Evolutionary conservation across 2,888 invertebrate genomes (phyloP).

Genomic region (Lasioglossum morio): DNA sequence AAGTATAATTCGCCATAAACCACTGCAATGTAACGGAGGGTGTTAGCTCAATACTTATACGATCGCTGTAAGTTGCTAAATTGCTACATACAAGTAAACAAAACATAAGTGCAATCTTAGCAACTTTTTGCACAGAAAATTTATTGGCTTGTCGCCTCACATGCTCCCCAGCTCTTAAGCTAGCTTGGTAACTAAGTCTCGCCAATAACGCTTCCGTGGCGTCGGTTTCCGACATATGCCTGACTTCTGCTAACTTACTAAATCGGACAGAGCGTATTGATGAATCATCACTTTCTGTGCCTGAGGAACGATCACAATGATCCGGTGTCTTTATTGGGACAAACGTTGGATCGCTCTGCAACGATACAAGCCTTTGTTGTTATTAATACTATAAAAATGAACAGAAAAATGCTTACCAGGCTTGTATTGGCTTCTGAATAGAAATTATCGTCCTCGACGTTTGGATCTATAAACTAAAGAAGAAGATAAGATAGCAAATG

Average conservation of each 20-base stretch:
- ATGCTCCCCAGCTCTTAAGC: constrained; percentile 92
- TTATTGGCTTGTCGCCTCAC: constrained; percentile 91
- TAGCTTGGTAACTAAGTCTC: constrained; percentile 97
- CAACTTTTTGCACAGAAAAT: constrained; percentile 90
- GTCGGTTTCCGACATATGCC: constrained; percentile 95
- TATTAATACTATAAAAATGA: constrained; percentile 15
- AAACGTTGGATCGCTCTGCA: constrained; percentile 95
- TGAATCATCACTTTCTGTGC: constrained; percentile 94
- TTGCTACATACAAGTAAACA: constrained; percentile 90
- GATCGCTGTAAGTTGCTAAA: neutral
- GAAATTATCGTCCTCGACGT: constrained; percentile 92
- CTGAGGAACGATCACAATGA: constrained; percentile 89
- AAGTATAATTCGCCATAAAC: constrained; percentile 97
- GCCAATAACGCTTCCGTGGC: constrained; percentile 97
- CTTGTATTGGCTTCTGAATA: constrained; percentile 89
- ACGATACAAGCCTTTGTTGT: constrained; percentile 65
- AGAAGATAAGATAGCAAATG: constrained; percentile 63
- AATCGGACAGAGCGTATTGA: constrained; percentile 94
- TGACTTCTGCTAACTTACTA: constrained; percentile 95
- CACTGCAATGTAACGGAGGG: constrained; percentile 88
- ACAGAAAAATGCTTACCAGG: constrained; percentile 85
- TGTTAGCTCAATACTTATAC: neutral
- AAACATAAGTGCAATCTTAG: constrained; percentile 94
- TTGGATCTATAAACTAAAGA: constrained; percentile 90
- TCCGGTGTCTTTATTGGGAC: constrained; percentile 94